phyloP scores from a whole-genome alignment of 2,113 vertebrate species.

The Phalacrocorax carbo region DNA sequence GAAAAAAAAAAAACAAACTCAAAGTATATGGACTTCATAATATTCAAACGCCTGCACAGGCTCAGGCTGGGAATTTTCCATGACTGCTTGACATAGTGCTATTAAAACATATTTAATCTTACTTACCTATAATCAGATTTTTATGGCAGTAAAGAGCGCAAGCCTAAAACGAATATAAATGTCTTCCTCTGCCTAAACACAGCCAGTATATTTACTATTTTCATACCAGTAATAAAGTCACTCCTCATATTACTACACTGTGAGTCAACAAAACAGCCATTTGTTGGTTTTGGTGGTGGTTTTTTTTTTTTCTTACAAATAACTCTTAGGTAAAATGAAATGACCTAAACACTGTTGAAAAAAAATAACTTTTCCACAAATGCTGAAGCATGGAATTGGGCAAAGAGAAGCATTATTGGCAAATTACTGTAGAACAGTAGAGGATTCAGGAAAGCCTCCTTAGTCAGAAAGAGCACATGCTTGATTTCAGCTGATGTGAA shows the following conservation, averaged over 20 bases:
- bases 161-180: background rate
- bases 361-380: background rate
- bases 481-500: background rate
- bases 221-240: background rate
- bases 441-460: background rate
- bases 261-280: background rate
- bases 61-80: constrained; percentile 32
- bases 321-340: background rate
- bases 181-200: background rate
- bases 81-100: background rate
- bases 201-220: background rate
- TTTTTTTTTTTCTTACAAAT: background rate
- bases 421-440: background rate
- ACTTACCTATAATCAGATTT: background rate
- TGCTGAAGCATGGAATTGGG: background rate
- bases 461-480: background rate
- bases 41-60: background rate
- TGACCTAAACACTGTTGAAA: background rate
- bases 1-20: background rate
- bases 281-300: background rate
- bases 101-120: constrained; percentile 17
- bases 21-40: background rate
- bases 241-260: background rate
- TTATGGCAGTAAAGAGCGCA: background rate
- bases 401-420: background rate